Percentiles rank a stretch among this genome's conserved stretches.
Conservation (phyloP, 1,140 invertebrate species). For the Calosoma granatense region DNA sequence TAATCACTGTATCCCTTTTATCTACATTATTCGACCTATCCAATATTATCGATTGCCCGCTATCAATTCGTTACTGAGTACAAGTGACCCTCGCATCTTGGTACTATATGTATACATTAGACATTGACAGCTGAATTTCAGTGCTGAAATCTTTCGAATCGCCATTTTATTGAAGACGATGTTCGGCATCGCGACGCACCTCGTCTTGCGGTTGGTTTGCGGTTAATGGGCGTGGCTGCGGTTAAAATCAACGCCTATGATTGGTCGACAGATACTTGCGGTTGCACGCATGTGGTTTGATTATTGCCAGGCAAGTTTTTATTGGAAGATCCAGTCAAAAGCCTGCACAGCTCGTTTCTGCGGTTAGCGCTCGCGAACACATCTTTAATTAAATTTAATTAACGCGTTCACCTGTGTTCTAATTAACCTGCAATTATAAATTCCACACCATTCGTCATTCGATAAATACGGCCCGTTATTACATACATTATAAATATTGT, state of each 20-base stretch:
- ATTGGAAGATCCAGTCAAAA: constrained; percentile 24
- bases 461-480: no score
- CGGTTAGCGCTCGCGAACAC: background rate
- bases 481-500: no score
- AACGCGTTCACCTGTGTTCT: background rate
- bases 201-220: constrained; percentile 41
- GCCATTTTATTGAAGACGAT: constrained; percentile 5
- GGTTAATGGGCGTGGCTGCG: constrained; percentile 37
- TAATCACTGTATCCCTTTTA: no score
- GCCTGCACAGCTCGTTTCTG: background rate
- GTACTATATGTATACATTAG: no score
- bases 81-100: no score
- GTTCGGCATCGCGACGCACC: constrained; percentile 33
- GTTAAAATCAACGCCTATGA: constrained; percentile 27
- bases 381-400: constrained; percentile 9
- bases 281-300: constrained; percentile 36
- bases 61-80: no score
- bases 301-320: constrained; percentile 31
- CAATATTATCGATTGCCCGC: no score
- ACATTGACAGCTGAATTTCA: no score
- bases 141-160: background rate
- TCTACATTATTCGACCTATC: no score
- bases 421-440: background rate
- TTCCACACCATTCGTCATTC: background rate
- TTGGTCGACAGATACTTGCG: constrained; percentile 34